Evolutionary conservation across 2,888 invertebrate species (phyloP).

Genomic region (Drosophila atripex): DNA sequence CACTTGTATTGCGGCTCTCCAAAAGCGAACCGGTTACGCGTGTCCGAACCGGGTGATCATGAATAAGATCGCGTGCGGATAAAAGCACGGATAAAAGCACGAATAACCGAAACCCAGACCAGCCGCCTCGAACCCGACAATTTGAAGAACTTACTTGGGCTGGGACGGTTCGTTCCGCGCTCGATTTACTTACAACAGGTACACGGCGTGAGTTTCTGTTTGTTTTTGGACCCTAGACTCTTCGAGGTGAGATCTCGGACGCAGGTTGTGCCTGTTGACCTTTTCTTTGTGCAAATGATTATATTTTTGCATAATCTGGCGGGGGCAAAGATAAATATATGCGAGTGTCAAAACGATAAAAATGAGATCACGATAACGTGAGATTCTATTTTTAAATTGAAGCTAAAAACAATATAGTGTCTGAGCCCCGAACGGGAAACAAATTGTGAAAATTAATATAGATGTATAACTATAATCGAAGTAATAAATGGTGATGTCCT

Average conservation of each 20-base stretch:
- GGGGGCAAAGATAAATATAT: slow-evolving; percentile 43
- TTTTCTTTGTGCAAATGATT: slow-evolving; percentile 45
- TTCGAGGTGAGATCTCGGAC: slow-evolving; percentile 40
- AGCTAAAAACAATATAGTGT: slow-evolving; percentile 19
- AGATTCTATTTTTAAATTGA: slow-evolving; percentile 58
- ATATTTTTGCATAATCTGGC: slow-evolving; percentile 63
- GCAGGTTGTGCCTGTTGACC: slow-evolving; percentile 60
- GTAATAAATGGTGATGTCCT: too few relatives aligned
- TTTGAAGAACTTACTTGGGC: not conserved
- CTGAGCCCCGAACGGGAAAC: not conserved
- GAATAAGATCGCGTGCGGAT: not conserved
- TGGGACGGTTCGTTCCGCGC: slow-evolving; percentile 35
- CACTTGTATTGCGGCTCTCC: not conserved
- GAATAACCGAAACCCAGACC: not conserved
- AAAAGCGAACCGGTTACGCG: not conserved
- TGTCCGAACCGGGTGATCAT: not conserved
- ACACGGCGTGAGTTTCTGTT: slow-evolving; percentile 48
- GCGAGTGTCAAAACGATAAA: slow-evolving; percentile 27
- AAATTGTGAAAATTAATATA: not conserved
- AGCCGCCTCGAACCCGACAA: not conserved
- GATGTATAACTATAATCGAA: not conserved
- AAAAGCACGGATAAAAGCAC: not conserved
- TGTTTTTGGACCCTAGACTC: slow-evolving; percentile 11
- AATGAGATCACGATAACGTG: slow-evolving; percentile 73
- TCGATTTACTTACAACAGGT: slow-evolving; percentile 24